Evolutionary conservation across 2,113 vertebrate species (phyloP), one percentile per base, ranked within the genome.

Genomic region (Tympanuchus pallidicinctus): DNA sequence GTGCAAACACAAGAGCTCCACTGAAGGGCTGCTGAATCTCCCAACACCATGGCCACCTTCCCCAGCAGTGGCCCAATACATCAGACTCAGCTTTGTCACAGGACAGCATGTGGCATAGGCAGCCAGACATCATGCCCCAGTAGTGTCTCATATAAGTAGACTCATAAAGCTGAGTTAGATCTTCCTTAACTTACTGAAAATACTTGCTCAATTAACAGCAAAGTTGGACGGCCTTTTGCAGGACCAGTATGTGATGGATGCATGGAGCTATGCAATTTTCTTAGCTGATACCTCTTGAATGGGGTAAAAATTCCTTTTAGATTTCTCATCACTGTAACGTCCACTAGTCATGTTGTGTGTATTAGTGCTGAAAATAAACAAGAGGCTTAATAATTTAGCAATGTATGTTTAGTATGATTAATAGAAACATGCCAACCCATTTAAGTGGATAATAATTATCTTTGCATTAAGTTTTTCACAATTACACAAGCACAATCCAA

Each of bases 401-500:
- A 38, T 38, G 38, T 38, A 38, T 38, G 38, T 38, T 38, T 38
- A 74, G 48, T 67, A 7, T 40, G 19, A 91, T 89, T 86, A 86
- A 91, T 11, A 77, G 70, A 89, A 90, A 74, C 12, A 7, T 5
- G 8, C 43, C 59, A 83, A 78, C 22, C 8, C 34, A 86, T 60
- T 90, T 73, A 88, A 92, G 27, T 61, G 77, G 8, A 22, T 70
- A 91, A 76, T 90, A 30, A 71, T 66, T 66, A 91, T 67, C 71
- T 91, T 82, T 1, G 1, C 60, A 42, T 89, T 71, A 82, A 2
- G 2, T 43, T 87, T 82, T 47, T 89, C 70, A 71, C 56, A 82
- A 89, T 90, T 81, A 48, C 86, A 73, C 22, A 30, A 88, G 60
- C 42, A 82, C 45, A 90, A 69, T 65, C 80, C 59, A 94, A 93